phyloP scores from a whole-genome alignment of 1,140 invertebrate species.

The Hestina assimilis region DNA sequence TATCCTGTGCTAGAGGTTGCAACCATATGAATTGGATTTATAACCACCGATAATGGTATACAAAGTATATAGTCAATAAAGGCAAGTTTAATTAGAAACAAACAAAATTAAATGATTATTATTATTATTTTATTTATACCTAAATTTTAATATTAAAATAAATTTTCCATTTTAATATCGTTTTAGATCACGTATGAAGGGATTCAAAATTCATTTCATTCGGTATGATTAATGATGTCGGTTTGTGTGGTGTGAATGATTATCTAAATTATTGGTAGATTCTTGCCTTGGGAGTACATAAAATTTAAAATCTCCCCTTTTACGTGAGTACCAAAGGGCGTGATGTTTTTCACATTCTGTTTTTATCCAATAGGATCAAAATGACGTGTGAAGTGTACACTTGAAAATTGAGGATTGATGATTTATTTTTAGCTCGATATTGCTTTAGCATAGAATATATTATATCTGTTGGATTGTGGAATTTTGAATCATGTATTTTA shows the following conservation, averaged over 20 bases:
- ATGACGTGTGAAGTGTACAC: neutral
- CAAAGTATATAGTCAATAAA: too few species aligned
- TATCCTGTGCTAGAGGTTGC: too few species aligned
- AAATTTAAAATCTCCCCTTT: slow-evolving; percentile 61
- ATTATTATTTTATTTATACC: too few species aligned
- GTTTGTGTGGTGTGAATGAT: slow-evolving; percentile 49
- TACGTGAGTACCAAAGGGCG: slow-evolving; percentile 22
- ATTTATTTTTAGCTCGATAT: neutral
- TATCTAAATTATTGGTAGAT: slow-evolving; percentile 64
- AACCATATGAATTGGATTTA: too few species aligned
- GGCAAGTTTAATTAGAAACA: too few species aligned
- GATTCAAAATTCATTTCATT: slow-evolving; percentile 56
- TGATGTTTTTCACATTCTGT: slow-evolving; percentile 19
- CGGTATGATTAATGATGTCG: slow-evolving; percentile 66
- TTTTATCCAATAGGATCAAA: slow-evolving; percentile 8
- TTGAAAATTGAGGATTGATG: slow-evolving; percentile 1
- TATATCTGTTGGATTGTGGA: neutral
- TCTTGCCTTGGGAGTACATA: slow-evolving; percentile 49
- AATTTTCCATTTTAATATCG: neutral
- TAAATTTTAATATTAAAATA: too few species aligned
- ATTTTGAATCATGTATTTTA: neutral
- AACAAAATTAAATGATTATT: too few species aligned
- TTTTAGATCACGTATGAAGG: slow-evolving; percentile 22
- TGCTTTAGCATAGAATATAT: too few species aligned
- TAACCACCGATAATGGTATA: too few species aligned